A percentile compares a stretch with the other conserved stretches of the same genome.
Evolutionary conservation across 2,888 invertebrate genomes (phyloP).

Genomic region (Hedya salicella): DNA sequence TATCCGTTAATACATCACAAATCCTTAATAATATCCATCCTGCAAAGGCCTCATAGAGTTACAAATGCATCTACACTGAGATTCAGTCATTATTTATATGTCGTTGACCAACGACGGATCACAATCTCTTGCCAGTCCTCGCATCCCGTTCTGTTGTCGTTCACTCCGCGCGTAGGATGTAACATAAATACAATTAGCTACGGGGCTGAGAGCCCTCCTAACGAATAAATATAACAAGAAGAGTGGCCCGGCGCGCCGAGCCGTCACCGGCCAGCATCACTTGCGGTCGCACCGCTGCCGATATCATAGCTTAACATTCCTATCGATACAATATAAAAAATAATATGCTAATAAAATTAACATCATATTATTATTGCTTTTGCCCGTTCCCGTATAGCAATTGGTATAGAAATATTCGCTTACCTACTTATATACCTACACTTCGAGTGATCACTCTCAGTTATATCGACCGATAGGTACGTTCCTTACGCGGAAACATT

Average conservation of each 20-base stretch:
- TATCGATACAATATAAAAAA: slow-evolving; percentile 84
- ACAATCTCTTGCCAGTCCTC: slow-evolving; percentile 84
- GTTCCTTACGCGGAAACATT: slow-evolving; percentile 68
- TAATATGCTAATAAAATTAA: slow-evolving; percentile 86
- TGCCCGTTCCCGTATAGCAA: slow-evolving; percentile 86
- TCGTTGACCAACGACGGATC: slow-evolving; percentile 85
- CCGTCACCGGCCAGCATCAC: slow-evolving; percentile 80
- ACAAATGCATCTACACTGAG: slow-evolving; percentile 86
- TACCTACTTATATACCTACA: slow-evolving; percentile 75
- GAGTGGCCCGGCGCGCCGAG: slow-evolving; percentile 68
- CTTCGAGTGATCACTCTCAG: slow-evolving; percentile 72
- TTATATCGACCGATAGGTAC: slow-evolving; percentile 73
- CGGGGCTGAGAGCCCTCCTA: slow-evolving; percentile 84
- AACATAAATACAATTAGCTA: slow-evolving; percentile 84
- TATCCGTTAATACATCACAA: slow-evolving; percentile 86
- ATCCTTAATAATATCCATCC: slow-evolving; percentile 85
- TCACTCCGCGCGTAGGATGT: slow-evolving; percentile 80
- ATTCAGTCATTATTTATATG: slow-evolving; percentile 86
- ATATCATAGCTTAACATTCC: slow-evolving; percentile 77
- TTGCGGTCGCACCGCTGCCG: slow-evolving; percentile 83
- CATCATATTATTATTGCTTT: slow-evolving; percentile 86
- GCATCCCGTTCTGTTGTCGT: slow-evolving; percentile 77
- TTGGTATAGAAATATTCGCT: slow-evolving; percentile 84
- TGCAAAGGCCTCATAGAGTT: slow-evolving; percentile 85
- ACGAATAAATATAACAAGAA: slow-evolving; percentile 84